phyloP scores from a whole-genome alignment of 1,140 invertebrate genomes.

The Chironomus striatipennis region DNA sequence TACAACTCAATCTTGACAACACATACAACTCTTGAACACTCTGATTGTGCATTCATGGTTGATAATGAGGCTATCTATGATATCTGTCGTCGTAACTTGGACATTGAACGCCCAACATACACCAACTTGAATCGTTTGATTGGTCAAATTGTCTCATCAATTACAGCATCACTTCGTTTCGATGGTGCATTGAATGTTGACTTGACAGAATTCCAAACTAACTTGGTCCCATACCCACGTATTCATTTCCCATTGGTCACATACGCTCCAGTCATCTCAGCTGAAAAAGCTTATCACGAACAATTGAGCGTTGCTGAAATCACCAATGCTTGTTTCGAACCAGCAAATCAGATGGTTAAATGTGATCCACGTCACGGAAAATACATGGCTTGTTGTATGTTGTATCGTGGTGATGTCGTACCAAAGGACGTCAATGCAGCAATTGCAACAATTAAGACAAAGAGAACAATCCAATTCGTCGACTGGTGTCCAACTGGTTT shows the following conservation, averaged over 20 bases:
- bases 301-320: conserved; percentile 67
- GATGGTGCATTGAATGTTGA: conserved; percentile 77
- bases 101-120: conserved; percentile 72
- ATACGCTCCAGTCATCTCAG: conserved; percentile 71
- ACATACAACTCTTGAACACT: conserved; percentile 66
- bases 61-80: conserved; percentile 79
- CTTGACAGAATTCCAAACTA: conserved; percentile 76
- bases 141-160: conserved; percentile 72
- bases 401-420: conserved; percentile 61
- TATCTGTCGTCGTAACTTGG: conserved; percentile 73
- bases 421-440: conserved; percentile 68
- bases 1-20: conserved; percentile 71
- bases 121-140: conserved; percentile 64
- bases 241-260: conserved; percentile 71
- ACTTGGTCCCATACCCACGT: conserved; percentile 68
- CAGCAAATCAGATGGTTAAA: conserved; percentile 79
- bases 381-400: conserved; percentile 77
- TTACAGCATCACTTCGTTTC: conserved; percentile 73
- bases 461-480: conserved; percentile 77
- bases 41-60: conserved; percentile 70
- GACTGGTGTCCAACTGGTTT: conserved; percentile 88
- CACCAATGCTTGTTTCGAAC: conserved; percentile 77
- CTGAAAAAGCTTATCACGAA: conserved; percentile 71
- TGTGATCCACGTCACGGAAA: conserved; percentile 76
- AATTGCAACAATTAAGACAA: conserved; percentile 71